A percentile compares a stretch with the other conserved stretches of the same genome.
Evolutionary conservation across 35 echinoderm and acorn worm genomes (phyloP).

Genomic region (Nesometra sesokonis): DNA sequence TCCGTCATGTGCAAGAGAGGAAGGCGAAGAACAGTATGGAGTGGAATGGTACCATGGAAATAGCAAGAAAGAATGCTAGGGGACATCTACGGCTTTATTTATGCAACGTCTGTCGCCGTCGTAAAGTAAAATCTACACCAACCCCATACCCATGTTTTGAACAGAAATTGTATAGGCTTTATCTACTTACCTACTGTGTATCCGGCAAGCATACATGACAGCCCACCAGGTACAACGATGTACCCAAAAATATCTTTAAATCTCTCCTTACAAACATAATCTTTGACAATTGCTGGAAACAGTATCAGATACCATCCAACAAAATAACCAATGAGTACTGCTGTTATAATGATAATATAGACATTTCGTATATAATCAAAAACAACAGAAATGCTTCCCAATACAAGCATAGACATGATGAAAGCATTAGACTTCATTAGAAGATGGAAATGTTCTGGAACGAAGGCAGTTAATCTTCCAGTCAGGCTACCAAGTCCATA

Average conservation of each 20-base stretch:
- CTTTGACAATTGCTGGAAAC: not conserved
- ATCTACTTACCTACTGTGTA: not conserved
- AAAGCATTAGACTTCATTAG: not conserved
- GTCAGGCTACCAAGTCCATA: not conserved
- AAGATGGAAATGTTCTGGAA: not conserved
- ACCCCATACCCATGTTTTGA: no score
- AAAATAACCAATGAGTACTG: not conserved
- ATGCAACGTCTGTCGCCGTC: no score
- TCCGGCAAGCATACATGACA: not conserved
- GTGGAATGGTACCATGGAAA: no score
- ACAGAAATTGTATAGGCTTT: no score
- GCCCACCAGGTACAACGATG: not conserved
- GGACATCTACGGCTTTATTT: no score
- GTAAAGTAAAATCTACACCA: no score
- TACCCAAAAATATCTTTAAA: not conserved
- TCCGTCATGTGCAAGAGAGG: no score
- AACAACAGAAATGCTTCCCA: not conserved
- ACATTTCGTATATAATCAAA: not conserved
- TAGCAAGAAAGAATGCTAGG: no score
- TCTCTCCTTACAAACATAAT: not conserved
- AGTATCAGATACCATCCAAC: not conserved
- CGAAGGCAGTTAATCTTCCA: not conserved
- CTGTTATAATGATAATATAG: not conserved
- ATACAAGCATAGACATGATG: not conserved
- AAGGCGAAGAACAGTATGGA: no score